Base-by-base conservation (phyloP, 2,113 vertebrate species). In the Fregata magnificens region DNA sequence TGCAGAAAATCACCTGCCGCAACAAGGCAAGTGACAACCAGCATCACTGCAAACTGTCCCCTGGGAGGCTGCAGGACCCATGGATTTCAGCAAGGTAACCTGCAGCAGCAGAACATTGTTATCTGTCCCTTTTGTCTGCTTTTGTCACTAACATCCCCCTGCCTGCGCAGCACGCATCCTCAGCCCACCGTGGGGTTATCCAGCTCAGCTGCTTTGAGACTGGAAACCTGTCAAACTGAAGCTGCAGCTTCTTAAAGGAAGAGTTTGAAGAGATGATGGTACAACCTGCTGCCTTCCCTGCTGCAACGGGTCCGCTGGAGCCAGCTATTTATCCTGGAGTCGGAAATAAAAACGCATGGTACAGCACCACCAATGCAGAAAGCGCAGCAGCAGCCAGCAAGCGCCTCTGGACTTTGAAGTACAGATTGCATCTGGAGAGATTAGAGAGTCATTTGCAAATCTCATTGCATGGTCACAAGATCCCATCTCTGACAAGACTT, bases 141-240 rank as follows among this genome's bases (percentile, higher is more conserved):
- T 76, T 66, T 81, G 32, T 81, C 72, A 16, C 82, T 3, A 16
- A 22, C 5, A 0, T 22, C 36, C 31, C 58, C 24, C 44, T 44
- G 58, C 44, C 66, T 5, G 38, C 82, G 38, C 29, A 67, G 7
- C 0, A 0, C 0, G 0, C 9, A 21, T 16, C 82, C 65, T 45
- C 81, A 59, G 50, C 65, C 52, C 21, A 14, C 38, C 6, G 56
- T 4, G 11, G 31, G 56, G 24, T 42, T 52, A 72, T 15, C 26
- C 92, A 92, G n/a, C 82, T 82, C 53, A 14, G 70, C 55, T 40
- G 21, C 28, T 56, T 16, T 66, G 61, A 8, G 1, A 26, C 58
- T 62, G 45, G 53, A 65, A 34, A 80, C 14, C 36, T 88, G 71
- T 8, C 86, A 82, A 36, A 42, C 9, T 52, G 58, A 62, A 78